These are phyloP conservation scores for Microvelia longipes DNA, from an alignment of 1,140 invertebrate genomes.

Conservation along the genomic window DNA sequence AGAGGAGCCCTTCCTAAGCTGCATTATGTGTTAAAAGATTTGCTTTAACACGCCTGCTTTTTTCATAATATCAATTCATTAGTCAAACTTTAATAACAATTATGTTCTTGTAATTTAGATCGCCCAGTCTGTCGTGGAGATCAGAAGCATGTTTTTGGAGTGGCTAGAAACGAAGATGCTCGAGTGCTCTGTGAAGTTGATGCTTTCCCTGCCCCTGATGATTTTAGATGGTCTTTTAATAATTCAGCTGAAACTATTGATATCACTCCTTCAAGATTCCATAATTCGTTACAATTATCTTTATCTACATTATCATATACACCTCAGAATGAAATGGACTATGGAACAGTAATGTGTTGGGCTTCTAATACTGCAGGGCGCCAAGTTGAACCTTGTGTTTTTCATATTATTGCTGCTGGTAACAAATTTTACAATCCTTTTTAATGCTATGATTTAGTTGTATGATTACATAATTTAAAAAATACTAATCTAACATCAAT, in stretches of 20 bases:
- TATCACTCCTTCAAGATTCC: conserved; percentile 44
- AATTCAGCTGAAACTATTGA: conserved; percentile 67
- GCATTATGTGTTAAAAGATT: too few species aligned
- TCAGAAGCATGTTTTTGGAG: conserved; percentile 66
- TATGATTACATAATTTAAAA: too few species aligned
- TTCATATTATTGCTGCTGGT: conserved; percentile 55
- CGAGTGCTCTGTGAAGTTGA: conserved; percentile 70
- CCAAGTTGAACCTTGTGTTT: conserved; percentile 52
- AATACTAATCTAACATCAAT: too few species aligned
- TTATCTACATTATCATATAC: conserved; percentile 56
- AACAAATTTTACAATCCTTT: conserved; percentile 2
- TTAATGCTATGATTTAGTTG: neutral
- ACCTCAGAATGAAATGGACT: conserved; percentile 59
- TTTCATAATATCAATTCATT: too few species aligned
- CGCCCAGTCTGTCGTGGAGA: conserved; percentile 64
- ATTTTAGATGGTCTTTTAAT: conserved; percentile 79
- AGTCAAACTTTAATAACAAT: too few species aligned
- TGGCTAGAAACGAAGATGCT: conserved; percentile 65
- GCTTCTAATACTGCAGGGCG: conserved; percentile 46
- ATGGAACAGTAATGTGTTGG: conserved; percentile 53
- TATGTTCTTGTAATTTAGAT: conserved; percentile 41
- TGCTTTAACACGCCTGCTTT: too few species aligned
- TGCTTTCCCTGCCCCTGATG: conserved; percentile 63
- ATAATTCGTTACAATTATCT: conserved; percentile 36
- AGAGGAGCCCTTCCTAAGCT: too few species aligned